Conservation (phyloP, 2,113 vertebrate genomes). For the Aspiorhynchus laticeps region DNA sequence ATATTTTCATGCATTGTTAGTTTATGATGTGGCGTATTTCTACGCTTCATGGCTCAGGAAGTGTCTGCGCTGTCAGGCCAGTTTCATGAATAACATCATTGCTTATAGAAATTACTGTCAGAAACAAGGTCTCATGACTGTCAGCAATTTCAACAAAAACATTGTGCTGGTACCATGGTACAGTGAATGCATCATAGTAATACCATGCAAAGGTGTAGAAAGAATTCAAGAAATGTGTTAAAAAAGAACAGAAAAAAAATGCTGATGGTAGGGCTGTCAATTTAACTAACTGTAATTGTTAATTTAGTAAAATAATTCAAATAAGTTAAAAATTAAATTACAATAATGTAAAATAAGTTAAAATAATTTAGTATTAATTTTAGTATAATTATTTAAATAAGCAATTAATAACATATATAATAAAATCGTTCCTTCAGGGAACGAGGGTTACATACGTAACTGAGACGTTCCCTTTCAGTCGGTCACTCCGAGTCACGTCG, state of each 20-base stretch:
- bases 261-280: background rate
- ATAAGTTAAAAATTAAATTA: too few relatives aligned
- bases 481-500: too few relatives aligned
- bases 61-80: background rate
- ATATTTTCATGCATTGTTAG: conserved; percentile 38
- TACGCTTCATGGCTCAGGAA: conserved; percentile 11
- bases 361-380: too few relatives aligned
- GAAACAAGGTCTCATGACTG: background rate
- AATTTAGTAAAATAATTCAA: too few relatives aligned
- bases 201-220: background rate
- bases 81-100: background rate
- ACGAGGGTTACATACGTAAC: too few relatives aligned
- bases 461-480: too few relatives aligned
- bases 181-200: background rate
- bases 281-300: background rate
- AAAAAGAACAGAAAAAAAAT: too few relatives aligned
- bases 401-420: too few relatives aligned
- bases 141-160: background rate
- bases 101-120: background rate
- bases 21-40: conserved; percentile 18
- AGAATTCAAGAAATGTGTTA: background rate
- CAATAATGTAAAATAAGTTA: too few relatives aligned
- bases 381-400: too few relatives aligned
- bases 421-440: too few relatives aligned
- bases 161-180: background rate